Evolutionary conservation across 2,113 vertebrate species (phyloP), one percentile per base, ranked within the genome.

Genomic region (Clarias batrachus): DNA sequence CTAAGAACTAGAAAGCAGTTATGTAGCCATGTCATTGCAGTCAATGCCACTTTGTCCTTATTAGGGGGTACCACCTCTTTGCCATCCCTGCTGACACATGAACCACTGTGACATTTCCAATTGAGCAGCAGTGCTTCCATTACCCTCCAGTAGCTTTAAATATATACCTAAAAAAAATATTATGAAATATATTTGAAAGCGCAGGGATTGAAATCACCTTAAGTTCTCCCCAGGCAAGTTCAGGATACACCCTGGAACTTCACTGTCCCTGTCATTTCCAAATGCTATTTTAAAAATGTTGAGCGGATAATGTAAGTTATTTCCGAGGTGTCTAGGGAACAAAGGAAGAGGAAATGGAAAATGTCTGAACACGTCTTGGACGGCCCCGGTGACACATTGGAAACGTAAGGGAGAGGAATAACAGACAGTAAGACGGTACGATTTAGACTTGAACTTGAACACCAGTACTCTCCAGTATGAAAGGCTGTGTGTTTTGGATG

Each of bases 331-430:
- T 73, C 85, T 62, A 21, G 57, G 85, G 79, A 81, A 82, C 68
- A 63, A 12, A 65, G 57, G 68, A 86, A 81, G 79, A 86, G 85
- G 85, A 86, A 86, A 82, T 76, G 37, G 79, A 74, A 82, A 74
- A 82, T 54, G 68, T 71, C 27, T 82, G 37, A 86, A 76, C 68
- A 52, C 16, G 79, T 74, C 79, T 54, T 48, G 60, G 66, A 81
- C 19, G 27, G 85, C 27, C 63, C 73, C 54, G 3, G 68, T 54
- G 37, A 82, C 30, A 81, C 33, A 52, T 56, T 56, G 85, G 85
- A 86, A 62, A 62, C 21, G 12, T 86, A 48, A 63, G 66, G 56
- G 30, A 86, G 56, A 81, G 19, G 66, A 86, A 86, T 86, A 66
- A 48, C 48, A 48, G 48, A 48, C 48, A 30, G 85, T 66, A 86